Evolutionary conservation across 2,888 invertebrate genomes (phyloP).

Genomic region (Phragmatobia fuliginosa): DNA sequence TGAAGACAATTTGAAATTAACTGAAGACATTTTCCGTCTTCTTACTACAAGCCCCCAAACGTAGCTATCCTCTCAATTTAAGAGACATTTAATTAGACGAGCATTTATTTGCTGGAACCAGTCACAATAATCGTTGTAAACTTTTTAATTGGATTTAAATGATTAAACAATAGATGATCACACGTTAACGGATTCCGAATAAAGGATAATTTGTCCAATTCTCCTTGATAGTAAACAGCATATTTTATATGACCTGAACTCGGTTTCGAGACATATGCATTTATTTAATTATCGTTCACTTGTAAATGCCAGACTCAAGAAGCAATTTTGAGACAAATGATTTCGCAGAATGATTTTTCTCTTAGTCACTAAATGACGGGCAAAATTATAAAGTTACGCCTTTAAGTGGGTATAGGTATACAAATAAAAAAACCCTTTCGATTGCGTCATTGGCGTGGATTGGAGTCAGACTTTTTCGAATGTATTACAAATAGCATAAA

Average conservation of each 20-base stretch:
- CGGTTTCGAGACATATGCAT: conserved; percentile 58
- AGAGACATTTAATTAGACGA: neutral
- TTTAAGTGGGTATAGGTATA: conserved; percentile 21
- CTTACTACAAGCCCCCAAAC: no score
- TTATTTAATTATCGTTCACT: conserved; percentile 60
- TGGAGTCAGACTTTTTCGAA: conserved; percentile 18
- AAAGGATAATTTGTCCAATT: conserved; percentile 24
- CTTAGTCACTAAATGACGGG: conserved; percentile 47
- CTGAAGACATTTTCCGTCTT: no score
- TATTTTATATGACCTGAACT: conserved; percentile 60
- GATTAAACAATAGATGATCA: conserved; percentile 43
- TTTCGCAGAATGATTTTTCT: conserved; percentile 50
- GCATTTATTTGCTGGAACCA: neutral
- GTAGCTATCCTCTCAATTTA: no score
- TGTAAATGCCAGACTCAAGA: conserved; percentile 33
- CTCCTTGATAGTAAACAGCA: conserved; percentile 60
- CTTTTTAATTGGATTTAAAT: conserved; percentile 28
- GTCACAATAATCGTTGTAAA: conserved; percentile 2
- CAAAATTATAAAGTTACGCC: conserved; percentile 27
- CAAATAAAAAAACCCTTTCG: conserved; percentile 24
- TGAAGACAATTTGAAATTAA: no score
- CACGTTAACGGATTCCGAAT: conserved; percentile 34
- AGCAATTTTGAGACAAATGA: conserved; percentile 41
- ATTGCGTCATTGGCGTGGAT: conserved; percentile 29
- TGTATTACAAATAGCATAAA: conserved; percentile 9